Conservation (phyloP, 2,113 vertebrate genomes). For the Manacus vitellinus region DNA sequence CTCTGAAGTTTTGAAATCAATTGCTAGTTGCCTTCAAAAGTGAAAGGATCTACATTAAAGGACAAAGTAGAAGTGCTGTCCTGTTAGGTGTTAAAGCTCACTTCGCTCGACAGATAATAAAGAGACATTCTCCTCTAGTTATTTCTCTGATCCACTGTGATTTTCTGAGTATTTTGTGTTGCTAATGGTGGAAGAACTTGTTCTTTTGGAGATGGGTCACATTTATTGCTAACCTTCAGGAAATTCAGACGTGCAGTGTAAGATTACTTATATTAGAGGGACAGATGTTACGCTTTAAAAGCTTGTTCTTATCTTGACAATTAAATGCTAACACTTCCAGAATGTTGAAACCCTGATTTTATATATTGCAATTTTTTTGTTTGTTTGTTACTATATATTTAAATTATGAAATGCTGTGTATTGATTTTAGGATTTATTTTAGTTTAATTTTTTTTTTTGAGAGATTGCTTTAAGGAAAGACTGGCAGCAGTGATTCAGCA, state of each 20-base stretch:
- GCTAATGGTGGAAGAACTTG: neutral
- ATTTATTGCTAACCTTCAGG: neutral
- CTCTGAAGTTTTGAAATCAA: neutral
- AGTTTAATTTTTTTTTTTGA: neutral
- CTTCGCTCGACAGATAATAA: neutral
- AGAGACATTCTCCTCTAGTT: neutral
- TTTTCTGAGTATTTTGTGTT: neutral
- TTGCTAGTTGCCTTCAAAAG: neutral
- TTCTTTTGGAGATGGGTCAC: neutral
- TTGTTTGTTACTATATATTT: neutral
- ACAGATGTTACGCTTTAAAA: neutral
- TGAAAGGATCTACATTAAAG: neutral
- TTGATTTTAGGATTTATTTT: neutral
- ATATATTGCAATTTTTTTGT: neutral
- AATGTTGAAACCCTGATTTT: neutral
- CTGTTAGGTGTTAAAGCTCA: neutral
- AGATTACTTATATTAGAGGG: constrained; percentile 3
- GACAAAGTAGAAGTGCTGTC: neutral
- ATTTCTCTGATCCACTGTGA: neutral
- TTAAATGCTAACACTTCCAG: neutral
- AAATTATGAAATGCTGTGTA: neutral
- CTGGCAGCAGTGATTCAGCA: neutral
- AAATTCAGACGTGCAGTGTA: neutral
- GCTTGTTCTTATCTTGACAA: neutral
- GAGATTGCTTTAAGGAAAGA: neutral